Base-by-base conservation (phyloP, 2,797 vertebrate genomes). In the Triplophysa bombifrons region DNA sequence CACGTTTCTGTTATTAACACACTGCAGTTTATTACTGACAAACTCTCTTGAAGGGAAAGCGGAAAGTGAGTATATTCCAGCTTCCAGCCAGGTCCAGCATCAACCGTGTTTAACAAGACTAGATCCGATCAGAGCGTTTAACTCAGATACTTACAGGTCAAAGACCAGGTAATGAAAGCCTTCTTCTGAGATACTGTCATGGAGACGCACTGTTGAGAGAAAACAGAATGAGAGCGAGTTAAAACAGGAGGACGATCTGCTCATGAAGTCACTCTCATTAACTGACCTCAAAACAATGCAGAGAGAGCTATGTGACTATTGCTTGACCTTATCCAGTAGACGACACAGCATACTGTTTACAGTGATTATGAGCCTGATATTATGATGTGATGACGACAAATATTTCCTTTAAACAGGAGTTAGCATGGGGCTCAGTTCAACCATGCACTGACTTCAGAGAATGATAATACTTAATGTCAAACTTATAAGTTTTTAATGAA, bases 101-200 rank as follows among this genome's bases (percentile, higher is more conserved):
- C 58, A 64, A 12, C 61, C 19, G 14, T 50, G 75, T 50, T 77
- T 60, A 50, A 69, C 13, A 58, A n/a, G 20, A 30, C 13, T 53
- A 38, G 46, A 50, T 48, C 46, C 41, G 27, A 74, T 50, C 38
- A 50, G n/a, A 46, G 16, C 34, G 50, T 73, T 4, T 55, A 56
- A 76, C 56, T 53, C 17, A 64, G 64, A 56, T 91, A 97, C 96
- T 98, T 92, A 98, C 97, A 98, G 96, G 93, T 98, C 97, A 94
- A 98, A 99, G 87, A 99, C 94, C 72, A 99, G 96, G 94, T 98
- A 99, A 92, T 99, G 97, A 91, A 99, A 98, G 83, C 97, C 96
- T 94, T 98, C 96, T 93, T 99, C 97, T 84, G 97, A 94, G 90
- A 98, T 98, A 92, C 96, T 99, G 92, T 98, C 97, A 91, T 98